Evolutionary conservation across 2,113 vertebrate genomes (phyloP), one percentile per base, ranked within the genome.

Genomic region (Hemiprocne comata): DNA sequence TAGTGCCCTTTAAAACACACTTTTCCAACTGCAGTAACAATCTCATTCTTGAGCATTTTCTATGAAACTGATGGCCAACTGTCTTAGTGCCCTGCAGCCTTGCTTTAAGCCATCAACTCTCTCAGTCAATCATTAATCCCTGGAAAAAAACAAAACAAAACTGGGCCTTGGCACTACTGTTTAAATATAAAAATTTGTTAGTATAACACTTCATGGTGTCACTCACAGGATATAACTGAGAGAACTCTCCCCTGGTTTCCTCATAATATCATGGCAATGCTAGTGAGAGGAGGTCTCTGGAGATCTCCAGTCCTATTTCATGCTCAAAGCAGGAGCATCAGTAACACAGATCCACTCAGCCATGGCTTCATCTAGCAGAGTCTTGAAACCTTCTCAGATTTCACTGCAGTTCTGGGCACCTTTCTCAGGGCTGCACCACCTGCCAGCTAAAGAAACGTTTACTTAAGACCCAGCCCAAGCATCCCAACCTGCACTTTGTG

Each of bases 91-190:
- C 94, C 79, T 48, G 64, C 79, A 95, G 93, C 11, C 74, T 91
- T 95, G 90, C 96, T 95, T 80, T 70, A 84, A 96, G 93, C 85
- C 76, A 88, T 95, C 89, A 90, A 12, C 60, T 61, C 54, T 62
- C 72, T 34, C 78, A 84, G 81, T 64, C 81, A 93, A 60, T 89
- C 85, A 50, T 80, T 75, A 92, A 72, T 48, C 17, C 36, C 65
- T 7, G 11, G 21, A 5, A 81, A 42, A 38, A 53, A 53, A 53
- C 13, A 28, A 26, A 53, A 26, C 8, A 53, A 51, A 75, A 91
- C 25, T 33, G 2, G 21, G 70, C 26, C 33, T 87, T 75, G 33
- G 24, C 44, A 57, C 83, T 82, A 61, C 66, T 51, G 38, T 46
- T 85, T 70, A 84, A 80, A 71, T 69, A 31, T 18, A 28, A 87